Conservation (phyloP, 2,888 invertebrate species). For the Drosophila anceps region DNA sequence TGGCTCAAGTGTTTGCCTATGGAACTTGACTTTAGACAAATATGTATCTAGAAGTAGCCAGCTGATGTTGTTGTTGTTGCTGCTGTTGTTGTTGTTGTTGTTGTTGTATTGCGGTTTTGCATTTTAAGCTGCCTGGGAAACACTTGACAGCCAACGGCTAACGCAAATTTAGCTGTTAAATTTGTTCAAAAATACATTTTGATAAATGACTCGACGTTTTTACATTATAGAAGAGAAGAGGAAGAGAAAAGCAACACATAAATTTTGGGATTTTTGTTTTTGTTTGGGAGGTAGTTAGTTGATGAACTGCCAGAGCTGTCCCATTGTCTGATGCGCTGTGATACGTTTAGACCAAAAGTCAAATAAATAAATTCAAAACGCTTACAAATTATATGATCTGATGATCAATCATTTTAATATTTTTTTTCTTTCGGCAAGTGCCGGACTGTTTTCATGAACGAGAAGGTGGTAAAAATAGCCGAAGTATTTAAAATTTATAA, state of each 20-base stretch:
- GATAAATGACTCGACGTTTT: slow-evolving; percentile 70
- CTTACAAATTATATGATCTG: slow-evolving; percentile 60
- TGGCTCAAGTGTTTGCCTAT: slow-evolving; percentile 47
- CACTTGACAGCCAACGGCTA: slow-evolving; percentile 34
- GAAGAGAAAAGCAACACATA: background rate
- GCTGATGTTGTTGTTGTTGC: slow-evolving; percentile 17
- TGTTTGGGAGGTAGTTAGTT: slow-evolving; percentile 20
- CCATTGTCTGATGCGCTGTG: slow-evolving; percentile 47
- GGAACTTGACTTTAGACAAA: slow-evolving; percentile 53
- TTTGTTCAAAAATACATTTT: slow-evolving; percentile 61
- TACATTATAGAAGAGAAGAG: slow-evolving; percentile 13
- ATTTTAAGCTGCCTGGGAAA: slow-evolving; percentile 69
- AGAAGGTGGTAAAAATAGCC: slow-evolving; percentile 21
- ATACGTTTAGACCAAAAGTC: slow-evolving; percentile 39
- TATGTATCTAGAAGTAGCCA: slow-evolving; percentile 47
- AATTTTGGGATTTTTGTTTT: slow-evolving; percentile 2
- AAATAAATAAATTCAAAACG: slow-evolving; percentile 64
- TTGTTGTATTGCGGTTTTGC: slow-evolving; percentile 31
- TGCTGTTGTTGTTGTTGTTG: slow-evolving; percentile 7
- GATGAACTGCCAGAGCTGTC: slow-evolving; percentile 47
- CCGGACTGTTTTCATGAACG: slow-evolving; percentile 2
- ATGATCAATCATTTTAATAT: slow-evolving; percentile 64
- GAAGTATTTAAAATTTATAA: slow-evolving; percentile 10
- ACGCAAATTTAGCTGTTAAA: slow-evolving; percentile 72
- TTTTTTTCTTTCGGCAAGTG: slow-evolving; percentile 27